These are phyloP conservation scores for Tyria jacobaeae DNA, from an alignment of 2,888 invertebrate species.

Conservation along the genomic window DNA sequence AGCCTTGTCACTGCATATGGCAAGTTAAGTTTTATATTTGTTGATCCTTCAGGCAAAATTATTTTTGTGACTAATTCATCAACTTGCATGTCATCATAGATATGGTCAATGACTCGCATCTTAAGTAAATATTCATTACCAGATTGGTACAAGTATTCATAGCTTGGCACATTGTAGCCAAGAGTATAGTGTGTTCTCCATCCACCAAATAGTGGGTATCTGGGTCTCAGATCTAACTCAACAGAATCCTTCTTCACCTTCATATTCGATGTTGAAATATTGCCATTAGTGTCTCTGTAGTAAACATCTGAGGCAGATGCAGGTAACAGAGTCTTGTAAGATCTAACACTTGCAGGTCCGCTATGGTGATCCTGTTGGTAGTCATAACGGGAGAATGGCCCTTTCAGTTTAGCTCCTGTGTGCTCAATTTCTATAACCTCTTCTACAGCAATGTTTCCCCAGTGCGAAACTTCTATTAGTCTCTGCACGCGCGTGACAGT, in stretches of 20 bases:
- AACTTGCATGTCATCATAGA: slow-evolving; percentile 98
- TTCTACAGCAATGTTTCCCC: slow-evolving; percentile 99
- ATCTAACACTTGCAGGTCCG: slow-evolving; percentile 95
- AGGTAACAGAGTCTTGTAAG: slow-evolving; percentile 94
- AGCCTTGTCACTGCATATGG: slow-evolving; percentile 93
- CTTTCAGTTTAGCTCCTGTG: slow-evolving; percentile 96
- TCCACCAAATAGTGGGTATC: slow-evolving; percentile 99
- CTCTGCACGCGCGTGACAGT: slow-evolving; percentile 96
- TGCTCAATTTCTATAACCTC: slow-evolving; percentile 97
- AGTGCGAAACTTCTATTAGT: slow-evolving; percentile 98
- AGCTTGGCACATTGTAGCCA: slow-evolving; percentile 99
- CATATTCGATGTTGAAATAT: slow-evolving; percentile 99
- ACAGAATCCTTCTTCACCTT: slow-evolving; percentile 95
- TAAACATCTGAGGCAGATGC: slow-evolving; percentile 98
- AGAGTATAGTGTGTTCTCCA: slow-evolving; percentile 99
- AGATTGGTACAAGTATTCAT: slow-evolving; percentile 95
- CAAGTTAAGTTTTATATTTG: slow-evolving; percentile 92
- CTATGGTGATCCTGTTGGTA: slow-evolving; percentile 97
- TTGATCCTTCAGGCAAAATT: slow-evolving; percentile 97
- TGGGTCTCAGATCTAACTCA: slow-evolving; percentile 97
- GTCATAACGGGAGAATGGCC: slow-evolving; percentile 98
- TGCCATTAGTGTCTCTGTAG: slow-evolving; percentile 98
- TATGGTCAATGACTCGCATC: slow-evolving; percentile 98
- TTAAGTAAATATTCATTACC: slow-evolving; percentile 94
- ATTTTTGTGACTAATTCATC: slow-evolving; percentile 95